Conservation (phyloP, 2,797 vertebrate species). For the Trachops cirrhosus region DNA sequence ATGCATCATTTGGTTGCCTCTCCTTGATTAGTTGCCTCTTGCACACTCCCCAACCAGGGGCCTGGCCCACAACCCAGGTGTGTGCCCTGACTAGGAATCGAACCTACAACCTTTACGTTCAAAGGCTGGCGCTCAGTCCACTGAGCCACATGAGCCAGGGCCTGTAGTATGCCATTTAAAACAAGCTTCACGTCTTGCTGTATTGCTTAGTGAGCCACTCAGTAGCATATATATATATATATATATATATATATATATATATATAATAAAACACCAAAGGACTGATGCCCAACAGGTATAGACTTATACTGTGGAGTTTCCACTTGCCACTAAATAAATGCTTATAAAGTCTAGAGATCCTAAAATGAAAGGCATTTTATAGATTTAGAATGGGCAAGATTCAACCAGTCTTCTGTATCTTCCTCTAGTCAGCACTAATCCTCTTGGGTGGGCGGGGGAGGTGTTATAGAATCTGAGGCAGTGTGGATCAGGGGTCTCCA, state of each 20-base stretch:
- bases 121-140: too few species aligned
- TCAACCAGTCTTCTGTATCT: slow-evolving; percentile 30
- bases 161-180: not conserved
- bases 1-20: too few species aligned
- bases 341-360: slow-evolving; percentile 47
- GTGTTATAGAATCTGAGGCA: not conserved
- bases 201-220: slow-evolving; percentile 40
- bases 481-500: not conserved
- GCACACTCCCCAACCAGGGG: too few species aligned
- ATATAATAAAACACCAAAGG: slow-evolving; percentile 44
- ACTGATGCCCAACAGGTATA: slow-evolving; percentile 37
- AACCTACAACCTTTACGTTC: too few species aligned
- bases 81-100: too few species aligned
- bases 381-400: slow-evolving; percentile 65
- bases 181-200: not conserved
- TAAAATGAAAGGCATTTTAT: slow-evolving; percentile 62
- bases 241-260: slow-evolving; percentile 49
- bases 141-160: too few species aligned
- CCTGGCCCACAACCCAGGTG: too few species aligned
- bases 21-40: too few species aligned
- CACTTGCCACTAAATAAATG: slow-evolving; percentile 61
- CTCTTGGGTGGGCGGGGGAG: not conserved
- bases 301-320: slow-evolving; percentile 59
- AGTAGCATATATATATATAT: slow-evolving; percentile 44
- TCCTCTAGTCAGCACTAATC: slow-evolving; percentile 29